These are phyloP conservation scores for Drosophila erecta DNA, from an alignment of 1,140 invertebrate species.

Conservation along the genomic window DNA sequence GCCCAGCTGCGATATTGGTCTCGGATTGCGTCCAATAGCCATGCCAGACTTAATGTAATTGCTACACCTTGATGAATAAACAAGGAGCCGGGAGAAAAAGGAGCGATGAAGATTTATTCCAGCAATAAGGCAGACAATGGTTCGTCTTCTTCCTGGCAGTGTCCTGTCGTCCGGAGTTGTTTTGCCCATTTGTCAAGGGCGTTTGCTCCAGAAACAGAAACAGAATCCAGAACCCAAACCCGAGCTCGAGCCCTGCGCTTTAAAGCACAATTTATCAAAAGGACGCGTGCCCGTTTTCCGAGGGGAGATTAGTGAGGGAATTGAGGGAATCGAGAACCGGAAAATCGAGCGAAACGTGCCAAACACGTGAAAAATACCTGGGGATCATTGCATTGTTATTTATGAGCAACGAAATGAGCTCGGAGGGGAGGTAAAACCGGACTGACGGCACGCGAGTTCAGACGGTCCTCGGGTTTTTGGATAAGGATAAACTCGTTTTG, in stretches of 20 bases:
- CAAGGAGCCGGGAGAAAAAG: conserved; percentile 43
- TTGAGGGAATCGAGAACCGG: conserved; percentile 85
- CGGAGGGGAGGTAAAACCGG: conserved; percentile 44
- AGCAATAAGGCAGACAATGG: conserved; percentile 59
- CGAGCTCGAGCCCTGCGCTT: conserved; percentile 46
- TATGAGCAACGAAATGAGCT: conserved; percentile 80
- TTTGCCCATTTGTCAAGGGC: conserved; percentile 73
- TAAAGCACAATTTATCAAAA: conserved; percentile 79
- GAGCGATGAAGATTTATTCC: conserved; percentile 77
- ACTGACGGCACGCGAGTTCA: conserved; percentile 52
- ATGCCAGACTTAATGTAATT: conserved; percentile 72
- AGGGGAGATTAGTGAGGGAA: conserved; percentile 51
- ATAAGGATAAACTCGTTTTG: conserved; percentile 79
- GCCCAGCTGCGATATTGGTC: conserved; percentile 55
- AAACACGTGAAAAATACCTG: conserved; percentile 95
- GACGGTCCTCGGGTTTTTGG: conserved; percentile 25
- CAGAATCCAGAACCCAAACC: not conserved
- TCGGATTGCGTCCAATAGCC: conserved; percentile 37
- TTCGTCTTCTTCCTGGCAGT: conserved; percentile 33
- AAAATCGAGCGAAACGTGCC: conserved; percentile 93
- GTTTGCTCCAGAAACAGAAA: conserved; percentile 38
- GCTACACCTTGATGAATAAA: conserved; percentile 74
- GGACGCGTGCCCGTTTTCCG: conserved; percentile 52
- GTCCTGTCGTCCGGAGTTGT: conserved; percentile 58
- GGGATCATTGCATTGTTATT: conserved; percentile 86